Conservation (phyloP, 2,113 vertebrate species). For the Melospiza melodia region DNA sequence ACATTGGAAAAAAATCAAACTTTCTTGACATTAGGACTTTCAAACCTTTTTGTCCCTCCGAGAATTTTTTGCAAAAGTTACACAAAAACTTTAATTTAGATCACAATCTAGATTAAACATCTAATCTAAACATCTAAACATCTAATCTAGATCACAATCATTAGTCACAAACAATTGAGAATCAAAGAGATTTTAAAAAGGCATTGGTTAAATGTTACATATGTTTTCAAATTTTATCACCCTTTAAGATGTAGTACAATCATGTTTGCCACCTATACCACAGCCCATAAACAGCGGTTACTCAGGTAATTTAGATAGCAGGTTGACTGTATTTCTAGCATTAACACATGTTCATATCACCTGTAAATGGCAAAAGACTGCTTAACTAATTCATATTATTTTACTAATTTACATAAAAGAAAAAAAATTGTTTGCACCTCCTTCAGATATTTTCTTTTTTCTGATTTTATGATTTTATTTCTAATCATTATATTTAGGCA, state of each 20-base stretch:
- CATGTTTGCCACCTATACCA: not conserved
- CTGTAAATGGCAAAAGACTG: not conserved
- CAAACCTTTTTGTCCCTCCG: not conserved
- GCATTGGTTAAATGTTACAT: not conserved
- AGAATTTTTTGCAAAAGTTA: not conserved
- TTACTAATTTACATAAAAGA: not conserved
- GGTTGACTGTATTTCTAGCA: not conserved
- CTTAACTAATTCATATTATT: not conserved
- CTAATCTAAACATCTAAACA: not conserved
- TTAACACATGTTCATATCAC: not conserved
- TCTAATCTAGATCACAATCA: not conserved
- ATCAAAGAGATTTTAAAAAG: not conserved
- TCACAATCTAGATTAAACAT: not conserved
- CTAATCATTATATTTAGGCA: not conserved
- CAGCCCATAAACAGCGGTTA: not conserved
- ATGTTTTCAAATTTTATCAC: not conserved
- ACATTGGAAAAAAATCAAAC: not conserved
- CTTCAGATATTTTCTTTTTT: not conserved
- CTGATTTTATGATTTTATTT: not conserved
- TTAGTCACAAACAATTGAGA: not conserved
- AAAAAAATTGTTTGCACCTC: not conserved
- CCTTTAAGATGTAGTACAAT: not conserved
- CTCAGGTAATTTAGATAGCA: not conserved
- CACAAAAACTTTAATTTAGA: not conserved
- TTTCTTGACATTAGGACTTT: not conserved